phyloP scores from a whole-genome alignment of 2,888 invertebrate genomes.

The Microctonus aethiopoides region DNA sequence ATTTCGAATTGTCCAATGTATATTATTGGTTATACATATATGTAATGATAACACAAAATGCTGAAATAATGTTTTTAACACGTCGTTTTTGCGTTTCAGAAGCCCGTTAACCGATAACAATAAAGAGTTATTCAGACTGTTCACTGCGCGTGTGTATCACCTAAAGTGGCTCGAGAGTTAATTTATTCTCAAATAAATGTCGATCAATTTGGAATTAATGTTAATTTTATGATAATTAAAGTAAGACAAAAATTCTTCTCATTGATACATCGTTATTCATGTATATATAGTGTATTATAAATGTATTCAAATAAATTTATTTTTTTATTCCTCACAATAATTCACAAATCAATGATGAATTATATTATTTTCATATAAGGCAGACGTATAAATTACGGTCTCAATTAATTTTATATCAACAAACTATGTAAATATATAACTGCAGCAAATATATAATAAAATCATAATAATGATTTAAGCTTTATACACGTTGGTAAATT shows the following conservation, averaged over 20 bases:
- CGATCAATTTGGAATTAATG: not conserved
- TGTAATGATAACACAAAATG: not conserved
- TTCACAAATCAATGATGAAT: too few relatives aligned
- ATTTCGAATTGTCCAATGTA: conserved; percentile 32
- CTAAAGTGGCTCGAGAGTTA: not conserved
- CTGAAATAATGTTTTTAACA: conserved; percentile 10
- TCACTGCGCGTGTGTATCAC: not conserved
- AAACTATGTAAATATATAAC: too few relatives aligned
- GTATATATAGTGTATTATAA: too few relatives aligned
- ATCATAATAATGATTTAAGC: too few relatives aligned
- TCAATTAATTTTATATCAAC: too few relatives aligned
- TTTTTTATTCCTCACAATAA: too few relatives aligned
- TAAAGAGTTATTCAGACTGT: not conserved
- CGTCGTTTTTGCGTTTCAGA: not conserved
- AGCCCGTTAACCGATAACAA: not conserved
- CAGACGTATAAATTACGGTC: too few relatives aligned
- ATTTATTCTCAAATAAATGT: not conserved
- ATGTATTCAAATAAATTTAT: too few relatives aligned
- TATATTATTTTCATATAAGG: too few relatives aligned
- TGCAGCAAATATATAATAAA: too few relatives aligned
- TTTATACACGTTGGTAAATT: not conserved
- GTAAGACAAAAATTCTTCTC: not conserved
- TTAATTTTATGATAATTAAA: not conserved
- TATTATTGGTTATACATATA: conserved; percentile 10
- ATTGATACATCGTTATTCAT: not conserved